Percentiles rank a stretch among this genome's conserved stretches.
phyloP scores from a whole-genome alignment of 2,888 invertebrate species.

The Ephialtes manifestator region DNA sequence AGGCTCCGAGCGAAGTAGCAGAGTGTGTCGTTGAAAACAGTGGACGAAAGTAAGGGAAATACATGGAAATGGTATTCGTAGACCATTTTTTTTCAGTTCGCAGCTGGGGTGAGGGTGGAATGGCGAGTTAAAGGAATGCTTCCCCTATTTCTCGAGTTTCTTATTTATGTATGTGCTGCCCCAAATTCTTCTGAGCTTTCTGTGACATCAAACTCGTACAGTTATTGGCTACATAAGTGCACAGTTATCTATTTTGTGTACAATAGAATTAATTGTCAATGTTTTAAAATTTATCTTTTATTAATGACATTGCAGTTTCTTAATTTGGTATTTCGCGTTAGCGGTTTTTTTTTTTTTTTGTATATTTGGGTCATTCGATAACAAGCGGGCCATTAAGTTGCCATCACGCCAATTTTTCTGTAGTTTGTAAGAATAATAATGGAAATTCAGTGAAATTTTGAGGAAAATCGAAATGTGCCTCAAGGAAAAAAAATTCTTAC shows the following conservation, averaged over 20 bases:
- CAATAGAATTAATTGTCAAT: too few species aligned
- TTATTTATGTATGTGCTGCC: not conserved
- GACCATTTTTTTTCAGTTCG: constrained; percentile 65
- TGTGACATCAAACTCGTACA: not conserved
- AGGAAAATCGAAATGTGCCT: too few species aligned
- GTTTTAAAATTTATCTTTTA: too few species aligned
- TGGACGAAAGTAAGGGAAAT: constrained; percentile 67
- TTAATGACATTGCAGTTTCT: too few species aligned
- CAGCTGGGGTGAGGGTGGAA: not conserved
- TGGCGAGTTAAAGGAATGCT: not conserved
- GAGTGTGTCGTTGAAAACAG: constrained; percentile 26
- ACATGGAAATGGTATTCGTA: constrained; percentile 72
- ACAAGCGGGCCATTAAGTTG: too few species aligned
- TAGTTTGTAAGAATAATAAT: too few species aligned
- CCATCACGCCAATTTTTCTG: too few species aligned
- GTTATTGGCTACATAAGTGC: not conserved
- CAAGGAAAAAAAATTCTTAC: too few species aligned
- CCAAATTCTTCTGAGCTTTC: not conserved
- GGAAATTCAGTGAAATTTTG: too few species aligned
- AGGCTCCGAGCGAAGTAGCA: not conserved
- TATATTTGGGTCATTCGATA: too few species aligned
- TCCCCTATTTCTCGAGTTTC: not conserved
- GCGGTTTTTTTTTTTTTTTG: too few species aligned
- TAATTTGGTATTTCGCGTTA: too few species aligned
- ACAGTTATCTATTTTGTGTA: not conserved